phyloP scores from a whole-genome alignment of 2,113 vertebrate species.

The Spheniscus mendiculus region DNA sequence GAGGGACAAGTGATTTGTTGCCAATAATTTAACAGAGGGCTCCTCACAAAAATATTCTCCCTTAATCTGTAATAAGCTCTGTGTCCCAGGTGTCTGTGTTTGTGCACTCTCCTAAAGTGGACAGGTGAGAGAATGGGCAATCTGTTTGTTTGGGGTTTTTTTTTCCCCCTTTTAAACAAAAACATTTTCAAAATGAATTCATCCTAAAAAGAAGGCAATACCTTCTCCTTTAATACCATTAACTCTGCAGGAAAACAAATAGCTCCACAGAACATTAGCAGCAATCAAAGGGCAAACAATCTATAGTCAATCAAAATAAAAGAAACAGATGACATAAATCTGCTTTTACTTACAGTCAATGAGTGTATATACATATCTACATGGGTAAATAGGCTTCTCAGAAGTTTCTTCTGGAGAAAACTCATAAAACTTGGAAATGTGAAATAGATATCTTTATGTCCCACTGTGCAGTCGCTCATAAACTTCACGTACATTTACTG shows the following conservation, averaged over 20 bases:
- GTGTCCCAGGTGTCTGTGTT: background rate
- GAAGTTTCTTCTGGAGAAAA: background rate
- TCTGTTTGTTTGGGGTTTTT: background rate
- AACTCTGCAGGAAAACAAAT: background rate
- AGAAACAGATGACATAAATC: background rate
- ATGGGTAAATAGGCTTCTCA: background rate
- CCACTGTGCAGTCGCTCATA: background rate
- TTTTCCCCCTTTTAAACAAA: background rate
- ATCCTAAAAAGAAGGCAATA: background rate
- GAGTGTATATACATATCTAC: background rate
- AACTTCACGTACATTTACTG: background rate
- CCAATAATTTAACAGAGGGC: background rate
- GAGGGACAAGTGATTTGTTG: background rate
- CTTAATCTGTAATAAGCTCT: background rate
- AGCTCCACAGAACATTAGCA: background rate
- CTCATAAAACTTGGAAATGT: background rate
- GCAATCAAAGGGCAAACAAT: background rate
- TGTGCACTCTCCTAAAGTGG: background rate
- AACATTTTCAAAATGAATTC: background rate
- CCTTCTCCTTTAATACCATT: background rate
- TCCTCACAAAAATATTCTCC: background rate
- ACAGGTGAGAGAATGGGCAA: background rate
- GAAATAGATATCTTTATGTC: background rate
- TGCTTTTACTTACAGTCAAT: background rate
- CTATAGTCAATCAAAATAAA: slow-evolving; percentile 10